These are phyloP conservation scores for Morus bassanus DNA, from an alignment of 2,797 vertebrate genomes.

Conservation along the genomic window DNA sequence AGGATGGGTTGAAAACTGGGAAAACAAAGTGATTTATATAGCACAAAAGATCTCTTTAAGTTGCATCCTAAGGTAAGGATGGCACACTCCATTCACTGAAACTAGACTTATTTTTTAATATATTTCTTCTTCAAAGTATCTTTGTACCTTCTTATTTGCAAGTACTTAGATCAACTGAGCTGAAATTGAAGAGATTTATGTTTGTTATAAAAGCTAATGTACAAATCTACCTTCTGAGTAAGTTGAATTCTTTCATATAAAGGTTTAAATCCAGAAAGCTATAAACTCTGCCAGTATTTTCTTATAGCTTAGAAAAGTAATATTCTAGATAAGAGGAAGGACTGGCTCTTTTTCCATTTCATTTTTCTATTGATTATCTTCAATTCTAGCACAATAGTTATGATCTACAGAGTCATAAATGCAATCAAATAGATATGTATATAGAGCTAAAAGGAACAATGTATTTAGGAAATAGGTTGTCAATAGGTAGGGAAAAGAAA, in stretches of 20 bases:
- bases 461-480: background rate
- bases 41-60: background rate
- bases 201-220: background rate
- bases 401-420: background rate
- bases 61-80: background rate
- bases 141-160: background rate
- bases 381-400: background rate
- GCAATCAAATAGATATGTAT: background rate
- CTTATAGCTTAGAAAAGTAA: background rate
- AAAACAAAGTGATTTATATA: background rate
- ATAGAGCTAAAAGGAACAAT: background rate
- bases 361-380: background rate
- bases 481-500: background rate
- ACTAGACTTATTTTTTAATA: background rate
- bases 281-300: background rate
- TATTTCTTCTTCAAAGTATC: background rate
- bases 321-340: background rate
- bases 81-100: background rate
- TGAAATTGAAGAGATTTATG: background rate
- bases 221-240: background rate
- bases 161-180: background rate
- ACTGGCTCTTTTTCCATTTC: background rate
- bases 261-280: background rate
- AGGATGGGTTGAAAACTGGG: background rate
- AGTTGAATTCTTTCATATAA: background rate